phyloP scores from a whole-genome alignment of 2,797 vertebrate genomes.

The Alca torda region DNA sequence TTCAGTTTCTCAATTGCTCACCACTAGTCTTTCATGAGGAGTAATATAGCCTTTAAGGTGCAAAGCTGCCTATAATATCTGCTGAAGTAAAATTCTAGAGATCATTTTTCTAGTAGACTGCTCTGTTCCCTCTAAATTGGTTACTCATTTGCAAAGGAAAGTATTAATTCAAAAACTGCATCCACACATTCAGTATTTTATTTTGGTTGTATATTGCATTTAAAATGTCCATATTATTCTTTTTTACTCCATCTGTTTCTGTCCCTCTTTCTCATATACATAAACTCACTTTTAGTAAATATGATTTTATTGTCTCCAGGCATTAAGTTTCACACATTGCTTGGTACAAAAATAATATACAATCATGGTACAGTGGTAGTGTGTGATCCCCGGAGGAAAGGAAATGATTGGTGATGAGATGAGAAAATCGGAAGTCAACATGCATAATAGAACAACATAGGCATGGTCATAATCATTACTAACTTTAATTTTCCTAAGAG shows the following conservation, averaged over 20 bases:
- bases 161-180: neutral
- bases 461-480: neutral
- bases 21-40: neutral
- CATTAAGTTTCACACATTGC: conserved; percentile 23
- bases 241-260: neutral
- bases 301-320: conserved; percentile 9
- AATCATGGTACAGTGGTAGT: neutral
- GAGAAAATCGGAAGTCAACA: conserved; percentile 18
- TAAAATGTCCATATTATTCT: neutral
- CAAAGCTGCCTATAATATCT: neutral
- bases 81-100: neutral
- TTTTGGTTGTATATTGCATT: neutral
- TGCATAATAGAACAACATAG: neutral
- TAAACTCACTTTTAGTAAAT: neutral
- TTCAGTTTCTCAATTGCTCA: neutral
- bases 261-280: neutral
- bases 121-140: neutral
- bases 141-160: neutral
- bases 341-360: conserved; percentile 15
- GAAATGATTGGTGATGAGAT: conserved; percentile 13
- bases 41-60: neutral
- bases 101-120: neutral
- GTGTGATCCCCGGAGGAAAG: neutral
- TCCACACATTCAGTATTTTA: neutral
- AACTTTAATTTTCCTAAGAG: neutral